Conservation (phyloP, 1,140 invertebrate species). For the Rhopalosiphum padi region DNA sequence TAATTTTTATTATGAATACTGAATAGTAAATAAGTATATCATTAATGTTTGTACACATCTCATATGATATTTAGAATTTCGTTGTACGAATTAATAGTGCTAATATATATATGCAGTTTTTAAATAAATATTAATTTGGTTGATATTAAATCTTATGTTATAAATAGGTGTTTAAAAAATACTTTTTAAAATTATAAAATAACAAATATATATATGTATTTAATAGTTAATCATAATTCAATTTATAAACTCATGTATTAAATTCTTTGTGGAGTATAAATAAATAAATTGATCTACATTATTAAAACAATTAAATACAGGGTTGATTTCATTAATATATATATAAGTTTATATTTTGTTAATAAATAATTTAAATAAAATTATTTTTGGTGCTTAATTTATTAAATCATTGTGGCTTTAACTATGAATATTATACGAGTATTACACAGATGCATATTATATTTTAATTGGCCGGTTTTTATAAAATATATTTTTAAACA, state of each 20-base stretch:
- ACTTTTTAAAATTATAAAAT: not conserved
- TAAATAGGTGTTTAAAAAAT: not conserved
- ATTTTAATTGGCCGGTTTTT: not conserved
- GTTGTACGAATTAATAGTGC: not conserved
- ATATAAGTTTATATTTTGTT: not conserved
- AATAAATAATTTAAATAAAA: not conserved
- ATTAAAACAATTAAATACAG: not conserved
- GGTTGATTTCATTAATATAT: not conserved
- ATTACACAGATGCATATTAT: not conserved
- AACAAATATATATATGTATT: conserved; percentile 5
- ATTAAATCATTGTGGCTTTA: not conserved
- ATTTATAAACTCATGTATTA: not conserved
- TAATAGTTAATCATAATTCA: not conserved
- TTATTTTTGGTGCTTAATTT: not conserved
- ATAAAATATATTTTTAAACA: not conserved
- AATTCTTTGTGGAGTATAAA: not conserved
- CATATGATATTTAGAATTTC: not conserved
- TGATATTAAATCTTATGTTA: not conserved
- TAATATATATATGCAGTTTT: not conserved
- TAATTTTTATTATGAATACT: not conserved
- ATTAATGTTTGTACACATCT: not conserved
- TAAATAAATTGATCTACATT: not conserved
- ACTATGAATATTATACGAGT: not conserved
- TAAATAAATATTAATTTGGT: not conserved
- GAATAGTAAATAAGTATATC: not conserved